These are phyloP conservation scores for Albula goreensis DNA, from an alignment of 2,113 vertebrate genomes.

Conservation along the genomic window DNA sequence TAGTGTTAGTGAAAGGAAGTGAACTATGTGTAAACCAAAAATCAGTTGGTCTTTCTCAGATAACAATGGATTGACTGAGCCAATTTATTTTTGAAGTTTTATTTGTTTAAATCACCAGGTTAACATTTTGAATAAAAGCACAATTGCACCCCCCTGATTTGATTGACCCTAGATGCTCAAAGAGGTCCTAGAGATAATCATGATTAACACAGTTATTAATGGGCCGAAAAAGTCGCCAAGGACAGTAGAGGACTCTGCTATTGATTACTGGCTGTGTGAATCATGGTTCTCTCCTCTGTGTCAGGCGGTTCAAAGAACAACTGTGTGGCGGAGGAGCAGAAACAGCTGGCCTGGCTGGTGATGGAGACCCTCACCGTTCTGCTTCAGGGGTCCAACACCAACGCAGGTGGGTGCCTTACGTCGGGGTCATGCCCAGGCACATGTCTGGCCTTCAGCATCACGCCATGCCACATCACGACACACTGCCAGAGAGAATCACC, in stretches of 20 bases:
- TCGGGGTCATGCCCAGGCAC: conserved; percentile 8
- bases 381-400: conserved; percentile 92
- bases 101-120: neutral
- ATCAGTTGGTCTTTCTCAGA: neutral
- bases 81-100: neutral
- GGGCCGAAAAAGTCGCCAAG: neutral
- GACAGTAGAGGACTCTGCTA: neutral
- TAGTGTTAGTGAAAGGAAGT: no score
- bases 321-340: conserved; percentile 87
- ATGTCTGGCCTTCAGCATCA: no score
- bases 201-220: neutral
- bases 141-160: neutral
- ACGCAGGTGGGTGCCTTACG: conserved; percentile 76
- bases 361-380: conserved; percentile 95
- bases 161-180: neutral
- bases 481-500: neutral
- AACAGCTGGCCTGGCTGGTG: conserved; percentile 89
- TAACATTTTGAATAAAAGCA: neutral
- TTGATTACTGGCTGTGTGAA: neutral
- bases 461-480: no score
- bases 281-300: neutral
- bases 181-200: neutral
- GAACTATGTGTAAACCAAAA: neutral
- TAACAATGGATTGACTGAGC: neutral
- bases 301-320: conserved; percentile 83